phyloP scores from a whole-genome alignment of 2,797 vertebrate species.

The Liasis olivaceus region DNA sequence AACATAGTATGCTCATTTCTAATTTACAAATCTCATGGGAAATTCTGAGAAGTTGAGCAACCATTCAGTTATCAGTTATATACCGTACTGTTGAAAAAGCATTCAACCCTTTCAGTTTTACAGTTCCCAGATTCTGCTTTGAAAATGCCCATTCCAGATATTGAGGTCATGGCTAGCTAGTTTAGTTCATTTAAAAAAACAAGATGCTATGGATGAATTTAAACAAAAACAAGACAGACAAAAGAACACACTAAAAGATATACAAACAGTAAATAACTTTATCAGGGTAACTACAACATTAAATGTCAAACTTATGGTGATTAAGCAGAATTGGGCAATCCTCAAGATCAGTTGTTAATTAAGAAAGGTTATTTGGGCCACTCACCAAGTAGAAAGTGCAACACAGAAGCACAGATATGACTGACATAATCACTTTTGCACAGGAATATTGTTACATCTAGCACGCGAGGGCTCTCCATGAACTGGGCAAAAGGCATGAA shows the following conservation, averaged over 20 bases:
- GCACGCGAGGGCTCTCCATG: neutral
- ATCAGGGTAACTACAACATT: neutral
- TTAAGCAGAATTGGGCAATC: neutral
- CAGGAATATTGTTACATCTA: neutral
- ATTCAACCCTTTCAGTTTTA: neutral
- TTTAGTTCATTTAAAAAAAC: neutral
- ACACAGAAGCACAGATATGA: neutral
- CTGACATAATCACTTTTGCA: neutral
- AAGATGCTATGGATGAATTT: neutral
- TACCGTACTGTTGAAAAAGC: conserved; percentile 4
- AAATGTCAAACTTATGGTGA: neutral
- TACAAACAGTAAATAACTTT: too few relatives aligned
- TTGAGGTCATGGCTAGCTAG: neutral
- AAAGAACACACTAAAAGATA: neutral
- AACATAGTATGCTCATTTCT: conserved; percentile 7
- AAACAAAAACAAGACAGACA: neutral
- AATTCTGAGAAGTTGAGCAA: neutral
- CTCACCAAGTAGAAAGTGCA: neutral
- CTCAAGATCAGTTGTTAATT: neutral
- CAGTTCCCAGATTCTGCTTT: neutral
- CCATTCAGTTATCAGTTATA: neutral
- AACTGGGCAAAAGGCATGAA: neutral
- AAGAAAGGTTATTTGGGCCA: neutral
- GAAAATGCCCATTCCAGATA: neutral
- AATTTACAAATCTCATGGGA: neutral